These are phyloP conservation scores for Habropoda laboriosa DNA, from an alignment of 1,140 invertebrate species.

Conservation along the genomic window DNA sequence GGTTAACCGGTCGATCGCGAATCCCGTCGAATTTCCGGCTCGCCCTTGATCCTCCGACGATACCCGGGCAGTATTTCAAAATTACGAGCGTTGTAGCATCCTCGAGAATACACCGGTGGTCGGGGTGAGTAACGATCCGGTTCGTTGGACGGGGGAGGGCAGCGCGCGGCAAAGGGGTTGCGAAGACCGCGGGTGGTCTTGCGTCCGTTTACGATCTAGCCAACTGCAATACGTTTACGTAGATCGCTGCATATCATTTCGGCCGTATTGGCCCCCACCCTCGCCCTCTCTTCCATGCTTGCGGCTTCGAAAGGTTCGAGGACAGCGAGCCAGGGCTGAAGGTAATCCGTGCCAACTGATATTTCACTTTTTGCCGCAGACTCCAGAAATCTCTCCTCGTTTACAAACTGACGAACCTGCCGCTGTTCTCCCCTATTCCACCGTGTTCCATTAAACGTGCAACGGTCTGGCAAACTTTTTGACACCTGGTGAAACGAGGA, in stretches of 20 bases:
- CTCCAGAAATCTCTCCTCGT: neutral
- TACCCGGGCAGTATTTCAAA: neutral
- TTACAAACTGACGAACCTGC: neutral
- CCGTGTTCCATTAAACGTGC: no score
- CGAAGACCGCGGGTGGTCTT: neutral
- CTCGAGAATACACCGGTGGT: neutral
- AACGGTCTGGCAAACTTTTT: neutral
- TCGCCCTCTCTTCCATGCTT: neutral
- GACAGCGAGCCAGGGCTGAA: no score
- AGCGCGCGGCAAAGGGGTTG: neutral
- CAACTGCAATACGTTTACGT: neutral
- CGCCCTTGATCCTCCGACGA: neutral
- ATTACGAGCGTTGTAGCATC: neutral
- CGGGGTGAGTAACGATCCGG: neutral
- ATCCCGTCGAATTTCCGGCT: neutral
- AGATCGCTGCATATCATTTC: neutral
- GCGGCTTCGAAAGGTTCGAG: neutral
- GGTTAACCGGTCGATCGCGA: neutral
- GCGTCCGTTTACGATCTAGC: conserved; percentile 12
- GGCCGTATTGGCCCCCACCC: neutral
- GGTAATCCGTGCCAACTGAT: neutral
- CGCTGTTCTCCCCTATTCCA: no score
- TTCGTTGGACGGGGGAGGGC: neutral
- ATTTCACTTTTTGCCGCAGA: neutral
- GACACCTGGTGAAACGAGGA: neutral